These are phyloP conservation scores for Tridacna crocea DNA, from an alignment of 2,888 invertebrate genomes.

Conservation along the genomic window DNA sequence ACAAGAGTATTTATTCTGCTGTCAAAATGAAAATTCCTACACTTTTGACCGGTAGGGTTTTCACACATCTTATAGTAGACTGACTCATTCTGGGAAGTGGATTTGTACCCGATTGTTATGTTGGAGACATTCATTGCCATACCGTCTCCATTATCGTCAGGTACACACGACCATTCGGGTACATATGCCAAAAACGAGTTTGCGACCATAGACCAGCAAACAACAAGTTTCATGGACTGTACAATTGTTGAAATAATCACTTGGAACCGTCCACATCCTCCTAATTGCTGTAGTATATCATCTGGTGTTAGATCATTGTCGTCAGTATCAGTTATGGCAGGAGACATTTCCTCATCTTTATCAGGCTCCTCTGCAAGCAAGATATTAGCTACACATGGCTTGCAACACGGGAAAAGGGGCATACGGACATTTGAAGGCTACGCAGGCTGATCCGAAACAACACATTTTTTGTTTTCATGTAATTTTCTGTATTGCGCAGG, in stretches of 20 bases:
- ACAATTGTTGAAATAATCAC: conserved; percentile 26
- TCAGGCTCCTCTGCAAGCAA: no score
- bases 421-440: no score
- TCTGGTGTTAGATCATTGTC: conserved; percentile 38
- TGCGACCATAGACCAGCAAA: conserved; percentile 42
- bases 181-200: conserved; percentile 41
- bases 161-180: conserved; percentile 45
- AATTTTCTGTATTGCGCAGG: no score
- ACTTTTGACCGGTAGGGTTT: not conserved
- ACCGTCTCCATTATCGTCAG: not conserved
- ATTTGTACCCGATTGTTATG: not conserved
- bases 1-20: conserved; percentile 11
- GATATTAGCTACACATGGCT: no score
- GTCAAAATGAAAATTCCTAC: conserved; percentile 16
- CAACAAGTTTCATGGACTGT: conserved; percentile 44
- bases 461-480: no score
- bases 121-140: not conserved
- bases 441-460: no score
- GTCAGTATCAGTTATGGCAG: not conserved
- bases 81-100: not conserved
- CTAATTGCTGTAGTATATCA: conserved; percentile 37
- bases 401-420: no score
- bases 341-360: not conserved
- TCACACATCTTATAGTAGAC: conserved; percentile 1
- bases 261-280: conserved; percentile 47